Conservation (phyloP, 2,797 vertebrate species). For the Pangasius krempfi region DNA sequence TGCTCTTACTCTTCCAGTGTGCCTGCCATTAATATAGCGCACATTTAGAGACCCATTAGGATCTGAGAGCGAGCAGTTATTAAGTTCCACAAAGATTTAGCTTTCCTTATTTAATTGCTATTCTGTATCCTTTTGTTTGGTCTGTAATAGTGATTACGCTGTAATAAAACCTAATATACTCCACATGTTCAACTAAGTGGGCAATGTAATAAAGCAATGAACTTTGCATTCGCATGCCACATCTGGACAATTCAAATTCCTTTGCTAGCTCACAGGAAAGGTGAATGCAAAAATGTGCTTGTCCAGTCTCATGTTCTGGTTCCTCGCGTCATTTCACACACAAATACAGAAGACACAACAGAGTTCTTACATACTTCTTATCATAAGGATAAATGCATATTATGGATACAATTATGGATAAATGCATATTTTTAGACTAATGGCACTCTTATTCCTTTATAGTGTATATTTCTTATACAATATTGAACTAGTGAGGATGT, state of each 20-base stretch:
- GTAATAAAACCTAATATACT: background rate
- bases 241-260: background rate
- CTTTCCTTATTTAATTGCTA: background rate
- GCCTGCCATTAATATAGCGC: background rate
- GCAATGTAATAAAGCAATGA: background rate
- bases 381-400: too few species aligned
- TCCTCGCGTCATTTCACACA: background rate
- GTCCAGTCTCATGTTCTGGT: background rate
- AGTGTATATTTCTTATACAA: too few species aligned
- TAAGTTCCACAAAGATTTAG: background rate
- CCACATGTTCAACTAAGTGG: background rate
- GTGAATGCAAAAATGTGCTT: background rate
- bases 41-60: background rate
- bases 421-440: background rate
- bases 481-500: background rate
- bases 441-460: background rate
- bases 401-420: background rate
- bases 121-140: background rate
- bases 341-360: background rate
- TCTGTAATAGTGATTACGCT: background rate
- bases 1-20: background rate
- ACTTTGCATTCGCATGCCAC: background rate
- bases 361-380: too few species aligned
- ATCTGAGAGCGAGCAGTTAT: background rate
- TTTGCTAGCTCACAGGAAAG: background rate